Base-by-base conservation (phyloP, 2,113 vertebrate genomes). In the Bolborhynchus lineola region DNA sequence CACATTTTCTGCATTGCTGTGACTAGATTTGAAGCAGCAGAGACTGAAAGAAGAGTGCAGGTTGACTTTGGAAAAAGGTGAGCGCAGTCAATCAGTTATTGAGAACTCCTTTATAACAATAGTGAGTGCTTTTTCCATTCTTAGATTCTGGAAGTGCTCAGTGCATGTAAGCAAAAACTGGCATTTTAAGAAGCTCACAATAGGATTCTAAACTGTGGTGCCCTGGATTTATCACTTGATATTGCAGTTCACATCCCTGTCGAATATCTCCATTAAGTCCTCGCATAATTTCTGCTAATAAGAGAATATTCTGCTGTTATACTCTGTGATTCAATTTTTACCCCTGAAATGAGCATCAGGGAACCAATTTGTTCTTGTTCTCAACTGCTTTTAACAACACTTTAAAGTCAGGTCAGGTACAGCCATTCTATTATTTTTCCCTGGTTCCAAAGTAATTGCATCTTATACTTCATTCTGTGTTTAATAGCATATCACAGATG, bases 361-460 rank as follows among this genome's bases (percentile, higher is more conserved):
- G 68, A 94, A 74, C 17, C 41, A 2, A 2, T 52, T 91, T 68
- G 62, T 91, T 76, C 49, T 90, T 50, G 20, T 67, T 64, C 82
- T 93, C 77, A 68, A 42, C 62, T 62, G 74, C 14, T 91, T 94
- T 85, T 69, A 90, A 75, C 39, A 69, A 92, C 82, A 83, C n/a
- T 96, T 96, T 69, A 39, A 81, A 90, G 71, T 88, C 92, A 92
- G 72, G 77, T 93, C 90, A 96, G 90, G 86, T 64, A 81, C 17
- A 84, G 59, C 33, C 76, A 81, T 88, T 46, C 82, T 62, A 65
- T 95, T 94, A 86, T 76, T 77, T 59, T 83, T 77, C 26, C 64
- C 64, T 82, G 19, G 55, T 75, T 86, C 64, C 50, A 86, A 55
- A 90, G 62, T 88, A 90, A 96, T 88, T 95, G 55, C 76, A 65